These are phyloP conservation scores for Thalassaphorura encarpata DNA, from an alignment of 1,140 invertebrate genomes.

Conservation along the genomic window DNA sequence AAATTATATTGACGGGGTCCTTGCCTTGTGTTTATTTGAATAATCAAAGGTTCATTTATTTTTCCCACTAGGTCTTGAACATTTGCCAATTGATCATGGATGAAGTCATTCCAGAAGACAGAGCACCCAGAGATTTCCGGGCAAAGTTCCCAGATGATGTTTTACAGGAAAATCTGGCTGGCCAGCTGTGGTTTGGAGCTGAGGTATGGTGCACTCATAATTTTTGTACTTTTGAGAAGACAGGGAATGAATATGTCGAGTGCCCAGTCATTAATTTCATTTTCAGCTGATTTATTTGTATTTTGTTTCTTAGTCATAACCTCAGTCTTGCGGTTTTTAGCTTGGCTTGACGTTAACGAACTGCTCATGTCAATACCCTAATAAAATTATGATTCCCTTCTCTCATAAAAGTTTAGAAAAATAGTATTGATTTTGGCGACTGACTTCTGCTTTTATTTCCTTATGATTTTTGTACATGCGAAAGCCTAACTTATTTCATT, in stretches of 20 bases:
- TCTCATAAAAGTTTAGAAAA: too few species aligned
- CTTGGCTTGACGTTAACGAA: too few species aligned
- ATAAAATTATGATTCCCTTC: too few species aligned
- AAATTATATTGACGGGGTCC: too few species aligned
- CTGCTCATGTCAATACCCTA: too few species aligned
- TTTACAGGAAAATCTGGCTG: constrained; percentile 91
- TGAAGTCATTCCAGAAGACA: constrained; percentile 75
- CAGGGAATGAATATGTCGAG: background rate
- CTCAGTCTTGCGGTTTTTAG: too few species aligned
- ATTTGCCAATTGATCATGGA: constrained; percentile 94
- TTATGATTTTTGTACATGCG: background rate
- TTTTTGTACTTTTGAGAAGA: background rate
- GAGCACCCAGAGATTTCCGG: constrained; percentile 88
- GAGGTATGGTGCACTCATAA: constrained; percentile 52
- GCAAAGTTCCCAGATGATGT: constrained; percentile 99
- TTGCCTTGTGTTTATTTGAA: background rate
- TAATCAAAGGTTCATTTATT: background rate
- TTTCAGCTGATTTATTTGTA: background rate
- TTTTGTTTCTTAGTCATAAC: background rate
- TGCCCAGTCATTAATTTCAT: too few species aligned
- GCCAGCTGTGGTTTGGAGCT: constrained; percentile 99
- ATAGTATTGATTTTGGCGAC: too few species aligned
- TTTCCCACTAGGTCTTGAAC: constrained; percentile 57
- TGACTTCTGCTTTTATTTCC: too few species aligned
- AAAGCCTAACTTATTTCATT: background rate